phyloP scores from a whole-genome alignment of 2,888 invertebrate species.

The Hypomecis punctinalis region DNA sequence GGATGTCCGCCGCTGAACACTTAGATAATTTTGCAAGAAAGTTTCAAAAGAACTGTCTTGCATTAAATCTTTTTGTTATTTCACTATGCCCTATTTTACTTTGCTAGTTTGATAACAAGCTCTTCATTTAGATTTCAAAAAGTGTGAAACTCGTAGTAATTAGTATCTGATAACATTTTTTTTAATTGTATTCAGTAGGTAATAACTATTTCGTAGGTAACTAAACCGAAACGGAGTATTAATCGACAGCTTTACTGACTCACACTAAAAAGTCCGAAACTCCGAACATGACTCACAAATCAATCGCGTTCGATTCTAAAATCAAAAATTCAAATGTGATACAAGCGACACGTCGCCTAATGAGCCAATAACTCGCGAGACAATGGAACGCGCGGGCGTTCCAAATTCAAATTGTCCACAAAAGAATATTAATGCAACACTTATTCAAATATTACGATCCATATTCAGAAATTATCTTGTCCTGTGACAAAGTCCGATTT shows the following conservation, averaged over 20 bases:
- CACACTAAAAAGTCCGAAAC: slow-evolving; percentile 3
- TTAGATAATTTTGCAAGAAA: too few species aligned
- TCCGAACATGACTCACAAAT: slow-evolving; percentile 58
- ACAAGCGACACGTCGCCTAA: slow-evolving; percentile 79
- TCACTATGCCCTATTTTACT: too few species aligned
- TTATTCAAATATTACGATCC: slow-evolving; percentile 82
- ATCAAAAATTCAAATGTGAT: slow-evolving; percentile 81
- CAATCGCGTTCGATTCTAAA: slow-evolving; percentile 78
- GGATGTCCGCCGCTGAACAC: too few species aligned
- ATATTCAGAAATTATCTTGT: slow-evolving; percentile 80
- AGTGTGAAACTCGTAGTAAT: too few species aligned
- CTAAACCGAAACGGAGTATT: too few species aligned
- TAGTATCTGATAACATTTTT: too few species aligned
- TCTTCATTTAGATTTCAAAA: too few species aligned
- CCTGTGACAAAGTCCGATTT: slow-evolving; percentile 70
- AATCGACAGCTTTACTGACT: not conserved
- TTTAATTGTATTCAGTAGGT: too few species aligned
- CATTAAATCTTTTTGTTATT: too few species aligned
- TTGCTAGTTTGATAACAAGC: too few species aligned
- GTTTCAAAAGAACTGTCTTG: too few species aligned
- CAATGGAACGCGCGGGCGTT: slow-evolving; percentile 81
- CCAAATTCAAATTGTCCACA: slow-evolving; percentile 82
- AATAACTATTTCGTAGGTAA: not conserved
- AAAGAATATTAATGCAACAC: slow-evolving; percentile 84
- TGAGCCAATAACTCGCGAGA: slow-evolving; percentile 84